Evolutionary conservation across 2,888 invertebrate species (phyloP), one percentile per base, ranked within the genome.

Genomic region (Ectemnius continuus): DNA sequence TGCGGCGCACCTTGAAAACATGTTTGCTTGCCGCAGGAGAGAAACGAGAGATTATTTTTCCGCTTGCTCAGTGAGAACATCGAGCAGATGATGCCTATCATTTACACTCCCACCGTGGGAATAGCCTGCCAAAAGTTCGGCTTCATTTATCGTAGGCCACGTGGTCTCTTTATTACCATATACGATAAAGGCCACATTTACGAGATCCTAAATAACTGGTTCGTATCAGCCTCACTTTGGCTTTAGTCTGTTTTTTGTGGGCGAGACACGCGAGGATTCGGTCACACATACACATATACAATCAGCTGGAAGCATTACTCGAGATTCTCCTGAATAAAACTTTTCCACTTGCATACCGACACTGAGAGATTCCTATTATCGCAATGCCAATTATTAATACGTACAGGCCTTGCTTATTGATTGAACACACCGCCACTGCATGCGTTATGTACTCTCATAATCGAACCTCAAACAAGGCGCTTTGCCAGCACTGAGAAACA

Each of bases 31-130:
- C 92, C 92, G 82, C 91, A 96, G 94, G 99, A 99, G 91, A 95
- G 98, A 89, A 99, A 99, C 92, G 99, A 99, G 92, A 95, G 97
- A 88, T 93, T 99, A 80, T 99, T 98, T 93, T 99, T 98, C 92
- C 94, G 97, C 77, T 94, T 99, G 61, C 91, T 99, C 61, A 94
- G 96, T 76, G 97, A 99, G 91, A 97, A 99, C 91, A 95, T 98
- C 75, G 97, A 98, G 91, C 94, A 95, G 88, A 94, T 98, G 92
- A 96, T 99, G 95, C 99, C 99, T 0, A 97, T 99, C 86, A 97
- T 99, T 18, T 99, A 99, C 91, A 99, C 99, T 0, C 99, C 99
- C 0, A 99, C 99, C 0, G 99, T 99, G 18, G 99, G 99, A 0
- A 92, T 97, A 88, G 99, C 99, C 0, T 99, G 99, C 90, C 99